Conservation (phyloP, 2,888 invertebrate species). For the Synergus umbraculus region DNA sequence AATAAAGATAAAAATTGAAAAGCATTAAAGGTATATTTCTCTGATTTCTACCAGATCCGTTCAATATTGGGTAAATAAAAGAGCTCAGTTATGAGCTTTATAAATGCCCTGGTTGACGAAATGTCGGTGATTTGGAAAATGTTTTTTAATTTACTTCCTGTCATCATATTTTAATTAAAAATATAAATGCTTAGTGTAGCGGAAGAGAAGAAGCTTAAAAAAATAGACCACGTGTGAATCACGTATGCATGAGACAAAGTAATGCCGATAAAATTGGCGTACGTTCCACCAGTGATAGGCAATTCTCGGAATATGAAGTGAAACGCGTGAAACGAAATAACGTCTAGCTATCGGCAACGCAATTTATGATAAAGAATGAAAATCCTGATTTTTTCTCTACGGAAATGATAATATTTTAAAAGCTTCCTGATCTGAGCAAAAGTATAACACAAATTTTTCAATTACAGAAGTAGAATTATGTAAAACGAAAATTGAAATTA, state of each 20-base stretch:
- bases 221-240: not conserved
- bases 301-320: not conserved
- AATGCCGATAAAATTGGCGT: conserved; percentile 5
- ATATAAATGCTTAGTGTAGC: not conserved
- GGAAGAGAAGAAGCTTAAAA: not conserved
- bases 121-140: not conserved
- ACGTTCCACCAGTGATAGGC: not conserved
- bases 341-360: not conserved
- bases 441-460: not conserved
- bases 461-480: not conserved
- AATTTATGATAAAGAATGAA: conserved; percentile 3
- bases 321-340: conserved; percentile 10
- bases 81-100: not conserved
- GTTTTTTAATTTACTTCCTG: not conserved
- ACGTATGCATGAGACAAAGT: conserved; percentile 18
- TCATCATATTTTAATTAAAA: conserved; percentile 10
- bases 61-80: not conserved
- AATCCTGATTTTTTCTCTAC: not conserved
- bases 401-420: not conserved
- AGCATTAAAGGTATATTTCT: not conserved
- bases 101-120: not conserved
- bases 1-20: too few relatives aligned
- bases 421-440: not conserved
- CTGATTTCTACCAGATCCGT: not conserved
- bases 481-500: not conserved